Conservation (phyloP, 2,888 invertebrate genomes). For the Macaria liturata region DNA sequence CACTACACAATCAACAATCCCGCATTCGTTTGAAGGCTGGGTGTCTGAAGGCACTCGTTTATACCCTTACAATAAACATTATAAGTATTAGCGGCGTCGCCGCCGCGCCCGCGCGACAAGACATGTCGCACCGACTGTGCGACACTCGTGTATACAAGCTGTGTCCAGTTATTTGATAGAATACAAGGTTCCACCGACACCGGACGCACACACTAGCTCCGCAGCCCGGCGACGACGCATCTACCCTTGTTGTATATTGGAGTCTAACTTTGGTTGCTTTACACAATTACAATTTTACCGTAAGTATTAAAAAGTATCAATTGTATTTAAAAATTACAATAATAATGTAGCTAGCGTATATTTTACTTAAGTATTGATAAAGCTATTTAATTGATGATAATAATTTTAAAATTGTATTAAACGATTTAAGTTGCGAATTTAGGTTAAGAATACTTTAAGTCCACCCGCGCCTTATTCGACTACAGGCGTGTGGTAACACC, state of each 20-base stretch:
- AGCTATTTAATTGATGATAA: slow-evolving; percentile 43
- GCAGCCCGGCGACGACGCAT: slow-evolving; percentile 30
- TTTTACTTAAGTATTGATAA: slow-evolving; percentile 55
- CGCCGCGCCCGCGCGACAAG: not conserved
- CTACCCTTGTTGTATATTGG: slow-evolving; percentile 55
- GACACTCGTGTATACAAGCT: no score
- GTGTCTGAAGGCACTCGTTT: slow-evolving; percentile 81
- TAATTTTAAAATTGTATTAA: slow-evolving; percentile 30
- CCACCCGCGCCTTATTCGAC: slow-evolving; percentile 31
- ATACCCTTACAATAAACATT: slow-evolving; percentile 68
- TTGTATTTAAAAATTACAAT: slow-evolving; percentile 41
- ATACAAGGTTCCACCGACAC: no score
- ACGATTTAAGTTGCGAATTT: slow-evolving; percentile 30
- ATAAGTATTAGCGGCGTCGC: slow-evolving; percentile 40
- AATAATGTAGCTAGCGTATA: slow-evolving; percentile 59
- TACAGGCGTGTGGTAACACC: slow-evolving; percentile 9
- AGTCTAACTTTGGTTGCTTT: slow-evolving; percentile 65
- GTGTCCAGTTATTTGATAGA: no score
- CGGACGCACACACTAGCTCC: no score
- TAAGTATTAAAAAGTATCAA: slow-evolving; percentile 38
- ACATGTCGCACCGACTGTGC: no score
- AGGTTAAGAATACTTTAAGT: slow-evolving; percentile 35
- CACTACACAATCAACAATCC: slow-evolving; percentile 72
- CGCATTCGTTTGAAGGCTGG: slow-evolving; percentile 76
- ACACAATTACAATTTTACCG: slow-evolving; percentile 36